Evolutionary conservation across 2,113 vertebrate genomes (phyloP).

Genomic region (Okapia johnstoni): DNA sequence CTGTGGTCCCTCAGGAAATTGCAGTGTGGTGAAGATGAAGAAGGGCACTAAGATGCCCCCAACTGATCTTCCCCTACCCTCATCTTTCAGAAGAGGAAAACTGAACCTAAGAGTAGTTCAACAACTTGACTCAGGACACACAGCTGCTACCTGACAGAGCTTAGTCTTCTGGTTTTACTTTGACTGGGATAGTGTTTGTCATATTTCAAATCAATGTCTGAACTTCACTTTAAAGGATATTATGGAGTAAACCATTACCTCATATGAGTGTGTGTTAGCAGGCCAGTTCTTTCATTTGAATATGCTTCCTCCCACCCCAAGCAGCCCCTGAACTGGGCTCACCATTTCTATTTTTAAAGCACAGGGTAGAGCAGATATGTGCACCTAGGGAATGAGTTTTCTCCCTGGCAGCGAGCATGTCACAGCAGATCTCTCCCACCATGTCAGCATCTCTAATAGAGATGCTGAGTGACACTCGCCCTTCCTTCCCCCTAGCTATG

Average conservation of each 20-base stretch:
- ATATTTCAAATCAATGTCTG: conserved; percentile 20
- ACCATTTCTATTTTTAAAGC: conserved; percentile 62
- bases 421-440: conserved; percentile 29
- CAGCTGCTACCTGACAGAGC: background rate
- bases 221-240: background rate
- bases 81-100: background rate
- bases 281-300: conserved; percentile 16
- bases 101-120: background rate
- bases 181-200: background rate
- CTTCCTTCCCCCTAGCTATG: conserved; percentile 40
- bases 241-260: background rate
- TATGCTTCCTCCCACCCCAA: background rate
- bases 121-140: background rate
- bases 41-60: background rate
- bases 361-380: background rate
- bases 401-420: conserved; percentile 14
- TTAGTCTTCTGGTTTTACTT: background rate
- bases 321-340: background rate
- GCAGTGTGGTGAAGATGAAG: background rate
- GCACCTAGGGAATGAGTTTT: conserved; percentile 32
- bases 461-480: conserved; percentile 39
- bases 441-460: conserved; percentile 45
- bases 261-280: background rate
- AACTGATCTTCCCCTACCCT: background rate
- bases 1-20: background rate